These are phyloP conservation scores for Corydoras maculifer DNA, from an alignment of 2,113 vertebrate genomes.

Conservation along the genomic window DNA sequence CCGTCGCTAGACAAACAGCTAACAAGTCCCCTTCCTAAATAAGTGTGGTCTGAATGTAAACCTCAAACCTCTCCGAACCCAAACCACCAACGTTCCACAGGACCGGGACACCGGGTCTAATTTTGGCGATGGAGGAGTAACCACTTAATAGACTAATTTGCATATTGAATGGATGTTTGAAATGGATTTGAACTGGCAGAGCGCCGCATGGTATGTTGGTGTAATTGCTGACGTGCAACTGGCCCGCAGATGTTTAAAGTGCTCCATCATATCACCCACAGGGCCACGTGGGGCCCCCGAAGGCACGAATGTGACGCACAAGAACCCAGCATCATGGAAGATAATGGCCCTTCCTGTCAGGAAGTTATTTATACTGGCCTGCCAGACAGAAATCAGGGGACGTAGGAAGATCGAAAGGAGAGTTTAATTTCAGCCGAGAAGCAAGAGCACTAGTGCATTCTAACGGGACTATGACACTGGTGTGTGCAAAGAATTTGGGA, in stretches of 20 bases:
- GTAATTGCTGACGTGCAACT: not conserved
- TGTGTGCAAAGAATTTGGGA: not conserved
- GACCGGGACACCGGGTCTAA: not conserved
- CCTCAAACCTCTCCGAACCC: not conserved
- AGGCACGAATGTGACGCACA: not conserved
- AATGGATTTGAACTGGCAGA: not conserved
- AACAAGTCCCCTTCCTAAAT: not conserved
- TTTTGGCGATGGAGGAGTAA: not conserved
- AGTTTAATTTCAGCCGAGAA: slow-evolving; percentile 4
- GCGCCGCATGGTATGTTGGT: not conserved
- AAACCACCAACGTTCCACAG: not conserved
- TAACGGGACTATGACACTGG: not conserved
- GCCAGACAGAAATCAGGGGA: slow-evolving; percentile 3
- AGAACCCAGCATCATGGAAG: slow-evolving; percentile 13
- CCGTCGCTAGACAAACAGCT: not conserved
- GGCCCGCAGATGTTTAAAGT: not conserved
- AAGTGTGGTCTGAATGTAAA: not conserved
- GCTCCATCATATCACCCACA: not conserved
- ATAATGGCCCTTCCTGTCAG: slow-evolving; percentile 39
- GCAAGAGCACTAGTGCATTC: slow-evolving; percentile 1
- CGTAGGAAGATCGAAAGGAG: not conserved
- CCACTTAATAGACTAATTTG: not conserved
- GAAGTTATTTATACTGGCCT: slow-evolving; percentile 33
- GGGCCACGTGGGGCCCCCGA: slow-evolving; percentile 3
- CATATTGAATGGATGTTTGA: no score